Evolutionary conservation across 2,888 invertebrate genomes (phyloP).

Genomic region (Dryomyza anilis): DNA sequence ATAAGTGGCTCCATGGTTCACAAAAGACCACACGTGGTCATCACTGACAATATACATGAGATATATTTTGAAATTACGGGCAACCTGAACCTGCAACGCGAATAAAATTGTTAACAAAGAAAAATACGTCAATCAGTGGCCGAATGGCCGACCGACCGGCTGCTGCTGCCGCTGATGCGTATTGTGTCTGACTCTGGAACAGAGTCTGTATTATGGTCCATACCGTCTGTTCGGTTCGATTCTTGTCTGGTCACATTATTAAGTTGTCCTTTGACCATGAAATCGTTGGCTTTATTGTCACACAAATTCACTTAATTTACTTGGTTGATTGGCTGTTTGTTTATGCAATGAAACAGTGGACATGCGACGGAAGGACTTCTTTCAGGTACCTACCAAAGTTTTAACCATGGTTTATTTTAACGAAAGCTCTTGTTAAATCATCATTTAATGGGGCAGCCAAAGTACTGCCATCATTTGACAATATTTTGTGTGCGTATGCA

Average conservation of each 20-base stretch:
- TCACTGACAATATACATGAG: no score
- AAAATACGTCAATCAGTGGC: constrained; percentile 40
- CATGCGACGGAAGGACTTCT: no score
- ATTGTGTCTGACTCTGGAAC: no score
- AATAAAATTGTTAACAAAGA: constrained; percentile 34
- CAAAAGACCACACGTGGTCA: no score
- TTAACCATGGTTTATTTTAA: no score
- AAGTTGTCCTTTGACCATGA: constrained; percentile 21
- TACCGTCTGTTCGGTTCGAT: not conserved
- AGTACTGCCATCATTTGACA: constrained; percentile 12
- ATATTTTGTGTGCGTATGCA: no score
- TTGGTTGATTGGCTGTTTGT: constrained; percentile 16
- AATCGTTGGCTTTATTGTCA: constrained; percentile 14
- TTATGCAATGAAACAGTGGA: not conserved
- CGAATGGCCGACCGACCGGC: not conserved
- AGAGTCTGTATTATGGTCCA: not conserved
- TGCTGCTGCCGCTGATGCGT: not conserved
- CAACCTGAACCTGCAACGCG: no score
- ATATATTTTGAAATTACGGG: no score
- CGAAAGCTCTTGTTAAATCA: constrained; percentile 17
- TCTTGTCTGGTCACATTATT: constrained; percentile 9
- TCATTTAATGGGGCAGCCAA: constrained; percentile 10
- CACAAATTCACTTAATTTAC: not conserved
- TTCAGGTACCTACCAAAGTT: no score
- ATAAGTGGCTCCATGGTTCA: no score